Evolutionary conservation across 2,797 vertebrate genomes (phyloP), one percentile per base, ranked within the genome.

Genomic region (Mionectes olivaceus): DNA sequence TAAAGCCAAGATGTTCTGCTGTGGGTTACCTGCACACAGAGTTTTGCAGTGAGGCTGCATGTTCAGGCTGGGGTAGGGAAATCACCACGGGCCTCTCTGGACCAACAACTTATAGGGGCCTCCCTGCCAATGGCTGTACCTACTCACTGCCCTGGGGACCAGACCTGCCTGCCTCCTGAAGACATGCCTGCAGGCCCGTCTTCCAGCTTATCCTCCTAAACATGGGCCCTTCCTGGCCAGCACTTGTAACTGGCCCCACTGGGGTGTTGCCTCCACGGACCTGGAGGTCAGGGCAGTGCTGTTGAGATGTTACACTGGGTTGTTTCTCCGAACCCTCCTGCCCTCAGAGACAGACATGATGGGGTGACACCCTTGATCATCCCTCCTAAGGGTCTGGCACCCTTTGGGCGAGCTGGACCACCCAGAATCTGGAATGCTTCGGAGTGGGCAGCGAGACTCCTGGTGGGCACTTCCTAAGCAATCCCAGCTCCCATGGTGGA

Each of bases 1-100:
- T 94, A 90, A 75, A 81, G 63, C 43, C 35, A 28, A 76, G 88
- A 33, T 0, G 0, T 89, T 92, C 79, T 87, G 85, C 91, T 84
- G 73, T 33, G 50, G 87, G 65, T 86, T 93, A 69, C 39, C 80
- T 90, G 82, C 79, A 73, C 4, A 12, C 25, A 43, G 69, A 37
- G 37, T 23, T 91, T 52, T 88, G 37, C 60, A 91, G 79, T 8
- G 24, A 70, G 87, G 76, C 39, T 32, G 50, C 46, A 2, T 91
- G 95, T 92, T 95, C 53, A 27, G 92, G 43, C 60, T 77, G 47
- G n/a, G 79, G 12, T 11, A 44, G 43, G 61, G 84, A 86, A 93
- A 89, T 75, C 83, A 92, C 64, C 83, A 87, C 0, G 0, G 9
- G 68, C 78, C 39, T 46, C 92, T 79, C 89, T 89, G 87, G 37